Evolutionary conservation across 2,797 vertebrate species (phyloP).

Genomic region (Allobates femoralis): DNA sequence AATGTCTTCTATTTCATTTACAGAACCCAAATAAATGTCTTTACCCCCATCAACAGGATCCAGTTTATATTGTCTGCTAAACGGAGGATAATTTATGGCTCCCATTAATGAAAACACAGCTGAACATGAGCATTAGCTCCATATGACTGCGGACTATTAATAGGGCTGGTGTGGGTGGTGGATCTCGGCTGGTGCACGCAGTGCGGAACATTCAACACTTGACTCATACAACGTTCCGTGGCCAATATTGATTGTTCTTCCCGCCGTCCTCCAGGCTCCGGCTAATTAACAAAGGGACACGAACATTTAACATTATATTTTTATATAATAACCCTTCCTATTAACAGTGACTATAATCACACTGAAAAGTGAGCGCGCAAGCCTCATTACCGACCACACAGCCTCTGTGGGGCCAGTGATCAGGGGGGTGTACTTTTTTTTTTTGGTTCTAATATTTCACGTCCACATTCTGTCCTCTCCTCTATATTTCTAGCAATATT

Average conservation of each 20-base stretch:
- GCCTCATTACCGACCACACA: no score
- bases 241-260: constrained; percentile 35
- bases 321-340: not conserved
- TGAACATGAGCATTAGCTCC: constrained; percentile 25
- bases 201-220: constrained; percentile 10
- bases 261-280: not conserved
- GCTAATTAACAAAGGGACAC: not conserved
- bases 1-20: not conserved
- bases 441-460: no score
- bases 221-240: constrained; percentile 15
- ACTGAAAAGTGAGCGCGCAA: not conserved
- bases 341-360: not conserved
- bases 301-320: no score
- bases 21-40: not conserved
- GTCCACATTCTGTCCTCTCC: no score
- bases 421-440: no score
- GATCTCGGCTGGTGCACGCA: not conserved
- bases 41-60: not conserved
- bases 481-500: no score
- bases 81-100: constrained; percentile 28
- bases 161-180: constrained; percentile 30
- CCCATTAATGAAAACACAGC: constrained; percentile 25
- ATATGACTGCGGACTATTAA: constrained; percentile 22
- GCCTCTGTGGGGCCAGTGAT: no score
- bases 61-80: not conserved